Conservation (phyloP, 2,888 invertebrate genomes). For the Andrena chrysosceles region DNA sequence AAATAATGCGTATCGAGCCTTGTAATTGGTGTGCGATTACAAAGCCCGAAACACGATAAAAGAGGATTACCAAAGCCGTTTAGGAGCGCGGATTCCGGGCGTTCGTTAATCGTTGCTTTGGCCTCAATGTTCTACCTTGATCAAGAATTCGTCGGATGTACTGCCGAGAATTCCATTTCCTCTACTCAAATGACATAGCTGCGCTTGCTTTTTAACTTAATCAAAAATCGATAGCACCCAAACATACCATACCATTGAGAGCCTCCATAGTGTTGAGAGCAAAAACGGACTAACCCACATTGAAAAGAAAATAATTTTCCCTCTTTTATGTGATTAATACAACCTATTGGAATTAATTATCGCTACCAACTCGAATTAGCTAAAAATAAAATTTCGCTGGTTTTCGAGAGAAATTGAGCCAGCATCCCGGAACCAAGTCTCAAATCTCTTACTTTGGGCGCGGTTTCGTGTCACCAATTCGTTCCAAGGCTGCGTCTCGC, state of each 20-base stretch:
- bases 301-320: too few relatives aligned
- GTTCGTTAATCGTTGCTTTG: constrained; percentile 37
- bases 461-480: constrained; percentile 49
- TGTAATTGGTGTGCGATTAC: constrained; percentile 58
- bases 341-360: too few relatives aligned
- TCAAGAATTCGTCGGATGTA: constrained; percentile 15
- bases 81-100: constrained; percentile 32
- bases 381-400: not conserved
- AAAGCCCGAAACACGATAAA: constrained; percentile 48
- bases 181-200: not conserved
- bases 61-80: constrained; percentile 66
- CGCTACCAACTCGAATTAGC: too few relatives aligned
- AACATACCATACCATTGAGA: not conserved
- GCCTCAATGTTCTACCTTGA: constrained; percentile 13
- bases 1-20: constrained; percentile 19
- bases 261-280: too few relatives aligned
- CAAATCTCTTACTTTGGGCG: constrained; percentile 38
- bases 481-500: constrained; percentile 39
- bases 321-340: too few relatives aligned
- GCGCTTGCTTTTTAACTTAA: not conserved
- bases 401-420: not conserved
- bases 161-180: not conserved
- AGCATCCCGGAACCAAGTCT: not conserved
- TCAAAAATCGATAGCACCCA: not conserved
- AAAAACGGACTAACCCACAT: too few relatives aligned